These are phyloP conservation scores for Tineola bisselliella DNA, from an alignment of 2,888 invertebrate species.

Conservation along the genomic window DNA sequence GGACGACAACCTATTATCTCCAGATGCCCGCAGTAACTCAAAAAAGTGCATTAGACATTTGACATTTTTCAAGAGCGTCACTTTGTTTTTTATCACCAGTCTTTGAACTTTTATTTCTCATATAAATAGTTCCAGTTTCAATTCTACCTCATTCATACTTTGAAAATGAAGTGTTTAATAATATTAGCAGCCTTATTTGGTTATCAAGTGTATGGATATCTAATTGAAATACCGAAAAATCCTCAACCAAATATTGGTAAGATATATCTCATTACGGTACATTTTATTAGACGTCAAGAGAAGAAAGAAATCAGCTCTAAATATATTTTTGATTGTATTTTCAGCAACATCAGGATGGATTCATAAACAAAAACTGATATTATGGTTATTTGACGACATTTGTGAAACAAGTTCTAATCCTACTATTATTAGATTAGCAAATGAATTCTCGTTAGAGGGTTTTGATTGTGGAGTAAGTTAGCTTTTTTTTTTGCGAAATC, in stretches of 20 bases:
- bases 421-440: conserved; percentile 27
- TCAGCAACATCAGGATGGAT: conserved; percentile 41
- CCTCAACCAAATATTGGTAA: background rate
- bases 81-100: background rate
- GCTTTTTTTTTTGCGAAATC: too few species aligned
- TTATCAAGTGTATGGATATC: background rate
- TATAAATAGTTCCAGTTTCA: background rate
- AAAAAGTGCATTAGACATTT: too few species aligned
- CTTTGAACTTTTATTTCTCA: background rate
- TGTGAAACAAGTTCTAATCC: conserved; percentile 44
- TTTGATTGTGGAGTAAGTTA: background rate
- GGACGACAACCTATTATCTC: too few species aligned
- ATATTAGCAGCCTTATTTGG: background rate
- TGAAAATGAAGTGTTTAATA: background rate
- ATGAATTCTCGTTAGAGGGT: conserved; percentile 30
- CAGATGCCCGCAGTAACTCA: too few species aligned
- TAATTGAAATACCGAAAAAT: conserved; percentile 1
- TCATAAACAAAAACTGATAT: conserved; percentile 40
- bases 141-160: background rate
- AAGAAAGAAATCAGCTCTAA: too few species aligned
- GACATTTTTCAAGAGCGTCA: background rate
- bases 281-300: background rate
- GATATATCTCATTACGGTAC: too few species aligned
- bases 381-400: conserved; percentile 52
- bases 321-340: too few species aligned